Percentiles rank a stretch among this genome's conserved stretches.
These are phyloP conservation scores for Calliopsis andreniformis DNA, from an alignment of 1,140 invertebrate species.

Conservation along the genomic window DNA sequence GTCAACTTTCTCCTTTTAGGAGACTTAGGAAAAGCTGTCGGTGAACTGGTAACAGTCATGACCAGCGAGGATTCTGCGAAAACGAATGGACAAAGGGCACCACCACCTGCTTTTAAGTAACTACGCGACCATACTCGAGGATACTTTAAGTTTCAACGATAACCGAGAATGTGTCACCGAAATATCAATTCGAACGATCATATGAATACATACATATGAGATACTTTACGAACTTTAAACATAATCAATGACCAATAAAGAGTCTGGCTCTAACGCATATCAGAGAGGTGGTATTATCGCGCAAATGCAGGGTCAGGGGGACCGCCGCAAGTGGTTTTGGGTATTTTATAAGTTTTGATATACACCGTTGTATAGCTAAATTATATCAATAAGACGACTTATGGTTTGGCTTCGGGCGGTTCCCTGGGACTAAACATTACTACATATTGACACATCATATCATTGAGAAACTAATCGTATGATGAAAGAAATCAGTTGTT, in stretches of 20 bases:
- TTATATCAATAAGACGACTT: constrained; percentile 70
- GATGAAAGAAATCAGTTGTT: constrained; percentile 74
- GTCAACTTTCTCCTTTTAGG: constrained; percentile 81
- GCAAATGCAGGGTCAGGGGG: constrained; percentile 73
- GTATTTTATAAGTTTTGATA: constrained; percentile 81
- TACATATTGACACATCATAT: constrained; percentile 80
- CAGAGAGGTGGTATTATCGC: constrained; percentile 70
- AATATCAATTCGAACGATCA: constrained; percentile 18
- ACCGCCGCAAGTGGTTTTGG: constrained; percentile 74
- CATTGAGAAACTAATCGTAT: constrained; percentile 72
- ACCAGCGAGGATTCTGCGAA: constrained; percentile 86
- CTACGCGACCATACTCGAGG: constrained; percentile 21
- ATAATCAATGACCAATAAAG: constrained; percentile 76
- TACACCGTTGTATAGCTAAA: constrained; percentile 76
- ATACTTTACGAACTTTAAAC: constrained; percentile 64
- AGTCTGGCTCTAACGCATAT: constrained; percentile 80
- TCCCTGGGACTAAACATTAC: constrained; percentile 71
- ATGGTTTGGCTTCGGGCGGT: constrained; percentile 71
- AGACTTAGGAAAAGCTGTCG: constrained; percentile 92
- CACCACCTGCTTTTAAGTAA: constrained; percentile 79
- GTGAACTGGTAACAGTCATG: constrained; percentile 93
- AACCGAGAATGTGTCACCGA: background rate
- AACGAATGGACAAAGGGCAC: constrained; percentile 76
- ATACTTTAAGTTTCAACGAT: constrained; percentile 22
- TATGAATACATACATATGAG: constrained; percentile 39